Conservation (phyloP, 2,888 invertebrate species). For the Phyto melanocephala region DNA sequence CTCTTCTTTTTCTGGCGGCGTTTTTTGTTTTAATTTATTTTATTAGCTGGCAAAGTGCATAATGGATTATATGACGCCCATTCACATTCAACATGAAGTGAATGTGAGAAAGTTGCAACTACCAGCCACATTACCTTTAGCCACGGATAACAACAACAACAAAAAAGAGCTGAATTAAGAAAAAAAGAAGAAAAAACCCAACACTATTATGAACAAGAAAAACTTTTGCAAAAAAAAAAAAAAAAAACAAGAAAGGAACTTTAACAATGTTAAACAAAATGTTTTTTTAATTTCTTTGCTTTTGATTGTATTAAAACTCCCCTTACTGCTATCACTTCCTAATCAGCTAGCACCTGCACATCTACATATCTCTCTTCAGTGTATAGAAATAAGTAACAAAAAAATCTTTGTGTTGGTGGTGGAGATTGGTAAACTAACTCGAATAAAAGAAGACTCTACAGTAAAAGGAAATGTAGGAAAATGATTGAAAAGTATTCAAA, state of each 20-base stretch:
- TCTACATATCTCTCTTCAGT: constrained; percentile 27
- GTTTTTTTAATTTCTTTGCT: constrained; percentile 60
- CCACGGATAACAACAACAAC: background rate
- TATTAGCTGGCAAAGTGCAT: constrained; percentile 68
- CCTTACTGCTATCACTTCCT: constrained; percentile 3
- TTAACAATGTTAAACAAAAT: constrained; percentile 62
- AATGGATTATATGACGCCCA: constrained; percentile 64
- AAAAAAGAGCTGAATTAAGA: constrained; percentile 4
- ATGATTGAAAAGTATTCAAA: no score
- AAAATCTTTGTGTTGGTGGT: constrained; percentile 7
- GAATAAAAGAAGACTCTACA: background rate
- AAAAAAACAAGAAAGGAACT: constrained; percentile 16
- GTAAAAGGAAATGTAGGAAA: background rate
- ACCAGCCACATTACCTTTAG: constrained; percentile 23
- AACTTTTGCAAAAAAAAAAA: constrained; percentile 23
- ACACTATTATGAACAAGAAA: constrained; percentile 30
- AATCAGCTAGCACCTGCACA: constrained; percentile 4
- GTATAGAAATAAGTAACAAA: constrained; percentile 5
- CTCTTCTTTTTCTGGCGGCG: constrained; percentile 56
- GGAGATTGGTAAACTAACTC: background rate
- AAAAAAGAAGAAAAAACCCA: no score
- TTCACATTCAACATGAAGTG: constrained; percentile 41
- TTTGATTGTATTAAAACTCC: constrained; percentile 29
- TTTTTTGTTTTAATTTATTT: constrained; percentile 66
- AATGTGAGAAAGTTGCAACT: constrained; percentile 34